Base-by-base conservation (phyloP, 92 coral and sea anemone genomes). In the Desmophyllum pertusum region DNA sequence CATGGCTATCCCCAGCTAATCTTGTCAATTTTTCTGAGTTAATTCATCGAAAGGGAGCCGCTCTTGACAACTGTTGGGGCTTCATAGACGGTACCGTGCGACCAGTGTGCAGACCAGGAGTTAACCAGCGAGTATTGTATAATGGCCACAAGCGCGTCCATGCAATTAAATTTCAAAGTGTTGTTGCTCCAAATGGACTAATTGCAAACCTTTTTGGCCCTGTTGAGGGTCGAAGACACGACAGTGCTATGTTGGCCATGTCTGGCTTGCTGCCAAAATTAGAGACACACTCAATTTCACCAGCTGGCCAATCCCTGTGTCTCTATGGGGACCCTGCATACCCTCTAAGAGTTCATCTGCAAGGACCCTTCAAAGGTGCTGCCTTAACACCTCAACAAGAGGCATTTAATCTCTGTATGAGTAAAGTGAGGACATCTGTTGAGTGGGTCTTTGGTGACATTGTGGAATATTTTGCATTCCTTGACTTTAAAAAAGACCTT, bases 21-120 rank as follows among this genome's bases (percentile, higher is more conserved):
- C 80, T 76, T 1, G 38, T 35, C 25, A 29, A 33, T 7, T 51
- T 52, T 52, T 33, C 66, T 52, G 48, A 76, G 6, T 18, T 67
- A 19, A 38, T 76, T 30, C 38, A 76, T 52, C 18, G 67, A 15
- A 57, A 52, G n/a, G 80, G 80, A 23, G 80, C 68, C 6, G 46
- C 80, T 18, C 67, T 52, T 39, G 67, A 52, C n/a, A 76, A 76
- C 68, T 76, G 80, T 39, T 76, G 80, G 80, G 80, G 80, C 33
- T 76, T 76, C 25, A 39, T 76, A 52, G 48, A 76, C 21, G 80
- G 67, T 13, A 76, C 80, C 14, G 80, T 76, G 66, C 29, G 67
- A 76, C 80, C 67, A 76, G 80, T 76, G 14, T 76, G 43, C 10
- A 36, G 65, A 33, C 80, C 79, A 7, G 79, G 79, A 1, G 39